phyloP scores from a whole-genome alignment of 2,888 invertebrate genomes.

The Zele albiditarsus region DNA sequence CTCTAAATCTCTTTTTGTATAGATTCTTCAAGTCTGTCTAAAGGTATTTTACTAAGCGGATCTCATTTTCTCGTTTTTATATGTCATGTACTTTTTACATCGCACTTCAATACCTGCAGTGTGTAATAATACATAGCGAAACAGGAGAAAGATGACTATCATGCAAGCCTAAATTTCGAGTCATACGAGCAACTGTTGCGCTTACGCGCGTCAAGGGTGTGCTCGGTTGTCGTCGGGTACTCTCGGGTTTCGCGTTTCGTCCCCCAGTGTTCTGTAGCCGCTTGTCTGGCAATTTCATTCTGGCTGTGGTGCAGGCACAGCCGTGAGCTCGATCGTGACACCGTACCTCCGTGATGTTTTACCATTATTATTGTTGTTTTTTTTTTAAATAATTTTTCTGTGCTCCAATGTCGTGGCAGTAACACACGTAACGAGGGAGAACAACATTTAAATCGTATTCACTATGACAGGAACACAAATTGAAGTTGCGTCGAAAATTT shows the following conservation, averaged over 20 bases:
- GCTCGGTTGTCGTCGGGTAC: conserved; percentile 40
- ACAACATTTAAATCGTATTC: background rate
- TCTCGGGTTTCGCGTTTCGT: conserved; percentile 19
- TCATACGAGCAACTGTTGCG: conserved; percentile 53
- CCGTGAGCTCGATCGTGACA: conserved; percentile 19
- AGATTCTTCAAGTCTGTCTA: background rate
- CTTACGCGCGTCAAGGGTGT: conserved; percentile 34
- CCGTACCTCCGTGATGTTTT: background rate
- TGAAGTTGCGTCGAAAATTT: background rate
- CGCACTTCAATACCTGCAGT: background rate
- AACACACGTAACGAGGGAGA: background rate
- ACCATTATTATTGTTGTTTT: background rate
- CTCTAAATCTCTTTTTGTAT: background rate
- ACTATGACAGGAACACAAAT: background rate
- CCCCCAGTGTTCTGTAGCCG: conserved; percentile 27
- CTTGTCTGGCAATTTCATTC: conserved; percentile 42
- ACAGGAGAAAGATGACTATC: background rate
- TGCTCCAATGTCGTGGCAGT: background rate
- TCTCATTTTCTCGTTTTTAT: background rate
- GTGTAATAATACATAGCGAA: background rate
- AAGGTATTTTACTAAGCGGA: background rate
- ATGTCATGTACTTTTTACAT: background rate
- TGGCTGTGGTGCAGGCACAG: conserved; percentile 39
- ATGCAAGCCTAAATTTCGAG: conserved; percentile 17
- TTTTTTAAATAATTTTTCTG: conserved; percentile 2